These are phyloP conservation scores for Antidorcas marsupialis DNA, from an alignment of 2,113 vertebrate genomes.

Conservation along the genomic window DNA sequence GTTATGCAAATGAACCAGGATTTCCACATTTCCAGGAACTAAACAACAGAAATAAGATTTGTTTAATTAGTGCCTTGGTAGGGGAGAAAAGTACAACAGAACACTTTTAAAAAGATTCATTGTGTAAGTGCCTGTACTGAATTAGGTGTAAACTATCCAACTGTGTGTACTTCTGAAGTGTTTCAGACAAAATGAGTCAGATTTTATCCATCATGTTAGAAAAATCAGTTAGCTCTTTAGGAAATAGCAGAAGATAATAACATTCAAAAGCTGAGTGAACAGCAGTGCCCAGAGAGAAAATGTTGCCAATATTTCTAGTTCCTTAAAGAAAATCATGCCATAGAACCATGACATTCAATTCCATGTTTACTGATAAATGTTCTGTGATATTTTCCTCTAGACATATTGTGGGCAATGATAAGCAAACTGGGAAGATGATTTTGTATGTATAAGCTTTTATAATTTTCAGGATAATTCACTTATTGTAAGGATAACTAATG, in stretches of 20 bases:
- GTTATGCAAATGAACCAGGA: neutral
- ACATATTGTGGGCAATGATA: neutral
- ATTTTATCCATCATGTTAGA: neutral
- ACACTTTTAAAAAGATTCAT: neutral
- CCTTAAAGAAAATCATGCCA: neutral
- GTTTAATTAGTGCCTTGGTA: neutral
- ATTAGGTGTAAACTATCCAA: neutral
- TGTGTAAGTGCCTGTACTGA: neutral
- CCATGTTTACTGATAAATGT: neutral
- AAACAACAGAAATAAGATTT: constrained; percentile 46
- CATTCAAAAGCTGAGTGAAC: neutral
- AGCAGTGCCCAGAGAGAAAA: neutral
- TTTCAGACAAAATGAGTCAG: constrained; percentile 16
- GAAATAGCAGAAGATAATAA: neutral
- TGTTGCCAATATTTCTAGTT: neutral
- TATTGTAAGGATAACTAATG: neutral
- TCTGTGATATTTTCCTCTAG: neutral
- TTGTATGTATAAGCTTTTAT: neutral
- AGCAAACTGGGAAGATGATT: neutral
- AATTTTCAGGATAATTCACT: neutral
- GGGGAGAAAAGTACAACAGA: neutral
- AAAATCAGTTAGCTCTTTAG: neutral
- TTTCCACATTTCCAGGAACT: constrained; percentile 48
- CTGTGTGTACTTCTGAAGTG: neutral
- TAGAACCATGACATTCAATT: neutral